Percentiles rank a stretch among this genome's conserved stretches.
These are phyloP conservation scores for Typhlichthys subterraneus DNA, from an alignment of 2,797 vertebrate species.

Conservation along the genomic window DNA sequence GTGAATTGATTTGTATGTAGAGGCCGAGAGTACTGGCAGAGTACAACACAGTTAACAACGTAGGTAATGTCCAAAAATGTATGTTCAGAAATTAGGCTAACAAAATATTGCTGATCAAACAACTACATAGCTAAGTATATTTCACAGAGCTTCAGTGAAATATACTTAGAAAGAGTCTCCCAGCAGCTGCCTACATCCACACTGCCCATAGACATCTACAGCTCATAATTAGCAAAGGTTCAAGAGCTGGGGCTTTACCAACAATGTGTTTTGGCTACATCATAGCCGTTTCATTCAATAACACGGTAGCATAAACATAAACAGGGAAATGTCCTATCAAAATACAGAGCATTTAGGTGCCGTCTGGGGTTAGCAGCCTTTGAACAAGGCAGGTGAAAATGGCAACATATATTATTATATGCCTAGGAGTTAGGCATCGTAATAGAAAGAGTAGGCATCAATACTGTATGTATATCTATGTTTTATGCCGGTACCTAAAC, in stretches of 20 bases:
- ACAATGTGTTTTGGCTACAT: too few relatives aligned
- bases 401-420: not conserved
- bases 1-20: slow-evolving; percentile 40
- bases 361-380: not conserved
- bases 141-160: slow-evolving; percentile 3
- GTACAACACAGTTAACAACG: not conserved
- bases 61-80: not conserved
- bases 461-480: too few relatives aligned
- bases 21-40: too few relatives aligned
- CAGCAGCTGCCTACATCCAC: slow-evolving; percentile 44
- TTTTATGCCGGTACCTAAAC: too few relatives aligned
- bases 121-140: not conserved
- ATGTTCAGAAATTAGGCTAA: too few relatives aligned
- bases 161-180: slow-evolving; percentile 6
- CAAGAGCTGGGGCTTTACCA: slow-evolving; percentile 16
- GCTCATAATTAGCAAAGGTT: slow-evolving; percentile 38
- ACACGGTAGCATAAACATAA: too few relatives aligned
- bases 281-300: too few relatives aligned
- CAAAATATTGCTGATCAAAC: not conserved
- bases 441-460: too few relatives aligned
- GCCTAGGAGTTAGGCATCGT: not conserved
- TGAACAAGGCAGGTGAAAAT: not conserved
- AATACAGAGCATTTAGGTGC: not conserved
- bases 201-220: slow-evolving; percentile 39
- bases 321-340: too few relatives aligned